Conservation (phyloP, 2,888 invertebrate species). For the Tineola bisselliella region DNA sequence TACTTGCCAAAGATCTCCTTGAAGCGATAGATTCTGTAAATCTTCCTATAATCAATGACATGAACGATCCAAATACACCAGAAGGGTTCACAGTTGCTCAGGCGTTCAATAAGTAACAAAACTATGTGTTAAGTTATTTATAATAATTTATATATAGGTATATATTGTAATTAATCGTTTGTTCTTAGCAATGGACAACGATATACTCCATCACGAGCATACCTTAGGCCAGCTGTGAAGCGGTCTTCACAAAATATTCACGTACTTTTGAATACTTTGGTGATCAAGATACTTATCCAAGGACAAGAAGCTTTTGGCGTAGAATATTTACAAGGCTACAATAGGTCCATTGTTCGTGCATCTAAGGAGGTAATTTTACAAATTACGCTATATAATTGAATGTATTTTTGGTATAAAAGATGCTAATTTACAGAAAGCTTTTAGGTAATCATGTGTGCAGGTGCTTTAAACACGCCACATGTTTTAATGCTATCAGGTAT, state of each 20-base stretch:
- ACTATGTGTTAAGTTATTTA: neutral
- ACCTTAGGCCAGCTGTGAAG: constrained; percentile 46
- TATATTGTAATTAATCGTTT: constrained; percentile 18
- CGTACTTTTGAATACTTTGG: constrained; percentile 67
- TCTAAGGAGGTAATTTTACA: constrained; percentile 52
- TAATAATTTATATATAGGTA: constrained; percentile 19
- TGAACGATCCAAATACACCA: constrained; percentile 65
- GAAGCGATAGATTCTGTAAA: constrained; percentile 65
- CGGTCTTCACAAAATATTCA: constrained; percentile 53
- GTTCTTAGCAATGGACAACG: constrained; percentile 66
- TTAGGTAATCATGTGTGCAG: constrained; percentile 69
- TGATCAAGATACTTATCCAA: constrained; percentile 60
- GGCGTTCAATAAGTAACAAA: constrained; percentile 56
- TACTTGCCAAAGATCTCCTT: constrained; percentile 59
- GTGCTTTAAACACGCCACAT: constrained; percentile 72
- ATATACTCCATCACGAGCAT: constrained; percentile 69
- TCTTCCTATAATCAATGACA: constrained; percentile 62
- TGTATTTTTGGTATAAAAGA: neutral
- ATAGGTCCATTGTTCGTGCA: constrained; percentile 41
- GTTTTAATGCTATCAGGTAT: constrained; percentile 71
- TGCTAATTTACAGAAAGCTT: constrained; percentile 16
- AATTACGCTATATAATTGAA: neutral
- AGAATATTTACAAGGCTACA: constrained; percentile 58
- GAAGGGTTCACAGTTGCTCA: constrained; percentile 73
- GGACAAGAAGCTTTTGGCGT: constrained; percentile 58